Evolutionary conservation across 2,888 invertebrate genomes (phyloP), one percentile per base, ranked within the genome.

Genomic region (Melipona bicolor): DNA sequence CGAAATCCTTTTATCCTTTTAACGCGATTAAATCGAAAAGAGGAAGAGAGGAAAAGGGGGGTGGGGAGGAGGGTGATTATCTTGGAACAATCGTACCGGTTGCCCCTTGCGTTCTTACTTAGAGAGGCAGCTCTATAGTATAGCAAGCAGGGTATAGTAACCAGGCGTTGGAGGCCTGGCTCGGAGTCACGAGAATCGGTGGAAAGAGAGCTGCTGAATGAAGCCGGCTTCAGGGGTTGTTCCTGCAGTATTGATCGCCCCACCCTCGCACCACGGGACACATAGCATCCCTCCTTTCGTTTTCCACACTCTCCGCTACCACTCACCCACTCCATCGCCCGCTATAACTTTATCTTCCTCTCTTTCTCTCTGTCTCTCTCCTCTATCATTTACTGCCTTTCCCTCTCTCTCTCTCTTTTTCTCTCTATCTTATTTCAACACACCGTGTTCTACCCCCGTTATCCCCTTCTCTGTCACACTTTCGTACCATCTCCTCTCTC

Each of bases 211-310:
- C 83, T 89, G 83, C 88, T 91, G 91, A 91, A 91, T 91, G 92
- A 91, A 91, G 91, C 87, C 89, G 89, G 91, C 84, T 88, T 90
- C 87, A 84, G 87, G 86, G 87, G 87, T 77, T 90, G 89, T 89
- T 90, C 82, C 88, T 85, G 90, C 92, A 88, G 92, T 93, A 93
- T 93, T 93, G 93, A 93, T 93, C 93, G 93, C 90, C 92, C 92
- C 93, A 93, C 91, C 92, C 93, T 92, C 90, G 89, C 87, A 79
- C 80, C 65, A 87, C 83, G 83, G 81, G 80, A 84, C 83, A 89
- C 85, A 83, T 70, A 82, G 81, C 85, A 71, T 81, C 73, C 81
- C 83, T 67, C 83, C 83, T 83, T 68, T 72, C 72, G 50, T 81
- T 70, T 67, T 50, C 68, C 72, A 50, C 70, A 32, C 67, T 77